A percentile compares a stretch with the other conserved stretches of the same genome.
These are phyloP conservation scores for Chlamydotis undulata DNA, from an alignment of 2,113 vertebrate species.

Conservation along the genomic window DNA sequence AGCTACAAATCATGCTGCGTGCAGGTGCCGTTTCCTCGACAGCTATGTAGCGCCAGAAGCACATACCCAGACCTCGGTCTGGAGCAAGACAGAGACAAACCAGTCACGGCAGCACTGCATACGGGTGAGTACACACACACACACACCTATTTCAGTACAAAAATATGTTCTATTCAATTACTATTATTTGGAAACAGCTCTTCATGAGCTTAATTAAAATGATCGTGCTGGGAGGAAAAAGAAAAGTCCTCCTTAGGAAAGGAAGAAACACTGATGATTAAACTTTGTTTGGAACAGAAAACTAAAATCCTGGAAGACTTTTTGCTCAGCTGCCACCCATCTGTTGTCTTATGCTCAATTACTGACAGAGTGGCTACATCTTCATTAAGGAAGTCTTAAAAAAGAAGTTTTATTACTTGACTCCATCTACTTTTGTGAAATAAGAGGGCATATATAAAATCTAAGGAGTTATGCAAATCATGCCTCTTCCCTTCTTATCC, in stretches of 20 bases:
- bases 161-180: background rate
- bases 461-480: background rate
- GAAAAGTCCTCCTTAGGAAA: background rate
- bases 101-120: background rate
- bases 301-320: background rate
- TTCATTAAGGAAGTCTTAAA: background rate
- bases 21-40: background rate
- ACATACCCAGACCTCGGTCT: background rate
- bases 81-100: background rate
- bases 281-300: background rate
- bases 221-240: background rate
- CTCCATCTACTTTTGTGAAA: background rate
- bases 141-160: background rate
- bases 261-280: background rate
- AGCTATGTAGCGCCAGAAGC: background rate
- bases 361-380: background rate
- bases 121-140: background rate
- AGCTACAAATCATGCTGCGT: background rate
- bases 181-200: background rate
- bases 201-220: background rate
- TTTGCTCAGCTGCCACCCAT: background rate
- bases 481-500: background rate
- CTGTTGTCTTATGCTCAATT: background rate
- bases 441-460: background rate
- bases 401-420: background rate